These are phyloP conservation scores for Apodemia hepburni DNA, from an alignment of 2,888 invertebrate genomes.

Conservation along the genomic window DNA sequence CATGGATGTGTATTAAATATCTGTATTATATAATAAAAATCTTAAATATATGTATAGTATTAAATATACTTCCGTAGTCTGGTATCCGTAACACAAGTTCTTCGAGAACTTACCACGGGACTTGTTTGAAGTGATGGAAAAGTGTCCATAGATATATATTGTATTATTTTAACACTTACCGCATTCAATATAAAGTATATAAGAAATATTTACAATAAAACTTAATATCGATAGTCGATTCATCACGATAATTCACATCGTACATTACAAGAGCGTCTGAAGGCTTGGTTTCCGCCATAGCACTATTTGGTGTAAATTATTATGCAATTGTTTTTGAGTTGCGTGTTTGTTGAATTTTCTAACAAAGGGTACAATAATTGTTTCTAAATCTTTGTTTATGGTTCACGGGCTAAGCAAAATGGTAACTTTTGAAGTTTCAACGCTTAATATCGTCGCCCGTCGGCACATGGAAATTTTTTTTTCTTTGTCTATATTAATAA, in stretches of 20 bases:
- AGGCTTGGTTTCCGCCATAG: background rate
- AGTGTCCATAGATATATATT: background rate
- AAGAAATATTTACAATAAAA: constrained; percentile 27
- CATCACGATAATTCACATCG: background rate
- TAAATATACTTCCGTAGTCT: too few species aligned
- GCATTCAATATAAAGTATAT: constrained; percentile 34
- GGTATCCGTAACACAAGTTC: too few species aligned
- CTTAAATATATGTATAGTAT: too few species aligned
- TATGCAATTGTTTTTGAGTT: background rate
- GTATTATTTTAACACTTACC: constrained; percentile 39
- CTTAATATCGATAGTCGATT: background rate
- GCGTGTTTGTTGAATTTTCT: constrained; percentile 5
- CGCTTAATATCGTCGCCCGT: too few species aligned
- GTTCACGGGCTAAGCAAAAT: background rate
- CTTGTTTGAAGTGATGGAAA: too few species aligned
- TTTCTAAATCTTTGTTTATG: constrained; percentile 7
- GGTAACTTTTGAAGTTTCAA: too few species aligned
- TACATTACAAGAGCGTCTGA: background rate
- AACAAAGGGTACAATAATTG: constrained; percentile 5
- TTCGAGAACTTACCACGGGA: too few species aligned
- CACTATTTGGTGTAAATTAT: background rate
- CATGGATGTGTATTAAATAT: too few species aligned
- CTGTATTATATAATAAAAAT: too few species aligned
- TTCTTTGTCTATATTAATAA: too few species aligned
- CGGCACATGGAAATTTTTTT: too few species aligned